A percentile compares a stretch with the other conserved stretches of the same genome.
These are phyloP conservation scores for Drosophila picticornis DNA, from an alignment of 2,888 invertebrate species.

Conservation along the genomic window DNA sequence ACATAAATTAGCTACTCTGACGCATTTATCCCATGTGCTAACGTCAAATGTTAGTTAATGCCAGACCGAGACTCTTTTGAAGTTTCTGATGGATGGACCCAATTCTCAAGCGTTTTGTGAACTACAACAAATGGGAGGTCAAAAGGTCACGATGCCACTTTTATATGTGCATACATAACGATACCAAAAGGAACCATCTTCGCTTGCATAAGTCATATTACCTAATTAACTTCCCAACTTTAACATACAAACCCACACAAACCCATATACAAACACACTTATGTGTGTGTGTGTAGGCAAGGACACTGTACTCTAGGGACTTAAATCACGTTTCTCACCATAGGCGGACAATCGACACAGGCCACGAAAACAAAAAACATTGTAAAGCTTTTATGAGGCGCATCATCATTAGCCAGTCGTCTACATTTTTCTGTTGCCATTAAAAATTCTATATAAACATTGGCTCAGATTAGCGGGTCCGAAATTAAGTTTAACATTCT, in stretches of 20 bases:
- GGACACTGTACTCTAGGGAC: slow-evolving; percentile 42
- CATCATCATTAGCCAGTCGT: slow-evolving; percentile 56
- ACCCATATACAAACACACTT: background rate
- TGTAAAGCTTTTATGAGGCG: slow-evolving; percentile 76
- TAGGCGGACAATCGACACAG: slow-evolving; percentile 41
- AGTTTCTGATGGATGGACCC: slow-evolving; percentile 48
- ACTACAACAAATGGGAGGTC: slow-evolving; percentile 33
- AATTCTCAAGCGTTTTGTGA: slow-evolving; percentile 31
- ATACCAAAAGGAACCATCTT: slow-evolving; percentile 20
- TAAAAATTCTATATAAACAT: slow-evolving; percentile 15
- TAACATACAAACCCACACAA: slow-evolving; percentile 5
- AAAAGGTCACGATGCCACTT: slow-evolving; percentile 25
- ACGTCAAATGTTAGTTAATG: slow-evolving; percentile 13
- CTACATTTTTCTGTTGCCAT: slow-evolving; percentile 15
- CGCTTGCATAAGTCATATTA: slow-evolving; percentile 34
- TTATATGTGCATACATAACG: slow-evolving; percentile 7
- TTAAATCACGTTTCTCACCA: slow-evolving; percentile 57
- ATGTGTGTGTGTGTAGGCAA: slow-evolving; percentile 8
- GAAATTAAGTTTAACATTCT: background rate
- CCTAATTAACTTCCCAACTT: slow-evolving; percentile 61
- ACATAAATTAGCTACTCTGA: slow-evolving; percentile 45
- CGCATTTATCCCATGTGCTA: slow-evolving; percentile 11
- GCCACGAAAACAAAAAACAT: slow-evolving; percentile 64
- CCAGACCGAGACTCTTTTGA: slow-evolving; percentile 38
- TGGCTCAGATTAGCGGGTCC: background rate